Conservation (phyloP, 2,888 invertebrate species). For the Reticulitermes lucifugus region DNA sequence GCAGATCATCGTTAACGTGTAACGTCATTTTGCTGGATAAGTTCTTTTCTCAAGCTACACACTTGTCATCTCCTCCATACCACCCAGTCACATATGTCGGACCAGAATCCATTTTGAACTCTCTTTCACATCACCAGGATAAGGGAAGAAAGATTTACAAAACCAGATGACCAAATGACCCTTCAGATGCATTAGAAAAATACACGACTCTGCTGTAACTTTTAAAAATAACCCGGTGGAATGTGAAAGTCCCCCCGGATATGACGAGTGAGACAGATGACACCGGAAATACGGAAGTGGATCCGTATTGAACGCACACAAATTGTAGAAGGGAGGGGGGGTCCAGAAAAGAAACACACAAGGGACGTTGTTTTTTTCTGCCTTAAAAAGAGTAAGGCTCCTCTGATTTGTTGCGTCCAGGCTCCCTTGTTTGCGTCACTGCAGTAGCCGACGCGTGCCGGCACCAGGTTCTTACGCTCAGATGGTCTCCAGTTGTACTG, state of each 20-base stretch:
- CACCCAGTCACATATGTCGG: background rate
- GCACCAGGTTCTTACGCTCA: background rate
- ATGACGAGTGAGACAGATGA: slow-evolving; percentile 6
- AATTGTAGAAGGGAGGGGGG: background rate
- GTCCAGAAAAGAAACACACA: slow-evolving; percentile 8
- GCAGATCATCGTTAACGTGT: too few relatives aligned
- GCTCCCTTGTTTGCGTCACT: background rate
- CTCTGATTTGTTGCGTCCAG: too few relatives aligned
- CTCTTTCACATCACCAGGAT: background rate
- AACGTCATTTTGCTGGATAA: too few relatives aligned
- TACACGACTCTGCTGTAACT: slow-evolving; percentile 14
- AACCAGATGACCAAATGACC: slow-evolving; percentile 32
- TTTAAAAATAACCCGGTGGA: slow-evolving; percentile 27
- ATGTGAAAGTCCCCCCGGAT: slow-evolving; percentile 14
- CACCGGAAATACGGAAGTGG: background rate
- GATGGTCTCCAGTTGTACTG: background rate
- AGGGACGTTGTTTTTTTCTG: background rate
- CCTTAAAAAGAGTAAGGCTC: background rate
- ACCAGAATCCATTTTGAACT: background rate
- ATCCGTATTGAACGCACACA: background rate
- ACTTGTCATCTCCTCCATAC: background rate
- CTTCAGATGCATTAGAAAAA: background rate
- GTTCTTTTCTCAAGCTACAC: background rate
- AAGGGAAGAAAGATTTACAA: background rate
- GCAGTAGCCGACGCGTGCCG: slow-evolving; percentile 3